These are phyloP conservation scores for Dissostichus mawsoni DNA, from an alignment of 2,113 vertebrate species.

Conservation along the genomic window DNA sequence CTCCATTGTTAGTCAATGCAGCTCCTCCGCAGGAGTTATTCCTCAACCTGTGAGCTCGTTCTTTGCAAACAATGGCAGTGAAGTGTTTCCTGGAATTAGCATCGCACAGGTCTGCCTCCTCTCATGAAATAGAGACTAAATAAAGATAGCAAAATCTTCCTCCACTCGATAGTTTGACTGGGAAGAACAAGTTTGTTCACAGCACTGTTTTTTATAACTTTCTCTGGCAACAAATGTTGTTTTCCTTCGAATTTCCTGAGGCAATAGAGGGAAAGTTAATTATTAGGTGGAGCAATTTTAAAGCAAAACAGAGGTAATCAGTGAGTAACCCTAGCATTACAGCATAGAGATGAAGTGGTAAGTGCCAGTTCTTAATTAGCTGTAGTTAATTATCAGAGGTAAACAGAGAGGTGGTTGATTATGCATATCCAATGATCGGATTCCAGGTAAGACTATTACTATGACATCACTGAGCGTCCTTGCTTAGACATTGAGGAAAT, in stretches of 20 bases:
- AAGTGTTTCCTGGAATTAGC: constrained; percentile 74
- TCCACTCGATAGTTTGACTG: constrained; percentile 8
- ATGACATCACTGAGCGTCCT: constrained; percentile 26
- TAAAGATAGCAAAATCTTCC: constrained; percentile 25
- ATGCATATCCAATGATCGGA: constrained; percentile 40
- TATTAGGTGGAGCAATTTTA: constrained; percentile 60
- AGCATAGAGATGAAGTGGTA: constrained; percentile 38
- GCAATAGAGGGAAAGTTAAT: constrained; percentile 53
- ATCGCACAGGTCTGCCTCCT: constrained; percentile 33
- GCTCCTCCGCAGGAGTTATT: constrained; percentile 56
- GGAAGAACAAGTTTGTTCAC: constrained; percentile 34
- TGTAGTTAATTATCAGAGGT: constrained; percentile 56
- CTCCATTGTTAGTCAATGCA: constrained; percentile 56
- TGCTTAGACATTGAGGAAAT: constrained; percentile 46
- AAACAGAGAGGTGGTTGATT: constrained; percentile 58
- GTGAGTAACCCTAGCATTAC: constrained; percentile 24
- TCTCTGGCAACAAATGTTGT: constrained; percentile 23
- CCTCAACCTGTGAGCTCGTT: constrained; percentile 46
- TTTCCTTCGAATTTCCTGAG: constrained; percentile 42
- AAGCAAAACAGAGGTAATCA: constrained; percentile 65
- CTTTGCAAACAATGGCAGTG: constrained; percentile 52
- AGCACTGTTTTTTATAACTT: constrained; percentile 21
- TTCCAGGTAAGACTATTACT: constrained; percentile 34
- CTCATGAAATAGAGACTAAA: constrained; percentile 29
- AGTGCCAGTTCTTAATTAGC: constrained; percentile 61